A percentile compares a stretch with the other conserved stretches of the same genome.
phyloP scores from a whole-genome alignment of 2,888 invertebrate species.

The Metalampra italica region DNA sequence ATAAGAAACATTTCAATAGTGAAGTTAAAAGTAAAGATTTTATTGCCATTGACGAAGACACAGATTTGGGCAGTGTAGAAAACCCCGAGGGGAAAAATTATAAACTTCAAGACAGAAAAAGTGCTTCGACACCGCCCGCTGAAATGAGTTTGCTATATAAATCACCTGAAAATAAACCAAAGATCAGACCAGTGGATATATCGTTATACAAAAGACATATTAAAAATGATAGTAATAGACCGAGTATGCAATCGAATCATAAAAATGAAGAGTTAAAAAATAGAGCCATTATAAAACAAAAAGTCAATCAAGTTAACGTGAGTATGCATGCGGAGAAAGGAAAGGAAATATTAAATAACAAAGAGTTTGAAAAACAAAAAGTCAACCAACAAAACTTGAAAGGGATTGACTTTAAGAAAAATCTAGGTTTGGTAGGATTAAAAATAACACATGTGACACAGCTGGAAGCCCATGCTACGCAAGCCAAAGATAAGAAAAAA shows the following conservation, averaged over 20 bases:
- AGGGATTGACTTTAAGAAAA: constrained; percentile 36
- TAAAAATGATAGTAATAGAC: too few species aligned
- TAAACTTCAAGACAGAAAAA: not conserved
- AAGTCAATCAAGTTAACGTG: too few species aligned
- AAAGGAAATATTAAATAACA: constrained; percentile 1
- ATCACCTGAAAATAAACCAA: constrained; percentile 1
- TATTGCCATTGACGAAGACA: not conserved
- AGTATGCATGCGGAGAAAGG: too few species aligned
- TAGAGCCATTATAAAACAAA: too few species aligned
- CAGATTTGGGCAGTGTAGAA: not conserved
- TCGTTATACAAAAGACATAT: not conserved
- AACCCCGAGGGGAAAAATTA: not conserved
- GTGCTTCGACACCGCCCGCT: not conserved
- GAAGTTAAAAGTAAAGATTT: not conserved
- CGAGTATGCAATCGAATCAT: too few species aligned
- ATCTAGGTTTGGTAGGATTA: constrained; percentile 40
- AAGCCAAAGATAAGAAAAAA: not conserved
- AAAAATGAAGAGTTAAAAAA: too few species aligned
- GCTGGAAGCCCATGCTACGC: not conserved
- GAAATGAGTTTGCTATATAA: not conserved
- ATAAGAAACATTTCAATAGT: constrained; percentile 4
- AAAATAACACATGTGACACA: constrained; percentile 22
- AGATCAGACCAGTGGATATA: constrained; percentile 10
- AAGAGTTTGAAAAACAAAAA: not conserved
- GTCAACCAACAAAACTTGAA: too few species aligned